Evolutionary conservation across 37 sponge, comb jelly and placozoan genomes (phyloP), one percentile per base, ranked within the genome.

Genomic region (Agelas oroides): DNA sequence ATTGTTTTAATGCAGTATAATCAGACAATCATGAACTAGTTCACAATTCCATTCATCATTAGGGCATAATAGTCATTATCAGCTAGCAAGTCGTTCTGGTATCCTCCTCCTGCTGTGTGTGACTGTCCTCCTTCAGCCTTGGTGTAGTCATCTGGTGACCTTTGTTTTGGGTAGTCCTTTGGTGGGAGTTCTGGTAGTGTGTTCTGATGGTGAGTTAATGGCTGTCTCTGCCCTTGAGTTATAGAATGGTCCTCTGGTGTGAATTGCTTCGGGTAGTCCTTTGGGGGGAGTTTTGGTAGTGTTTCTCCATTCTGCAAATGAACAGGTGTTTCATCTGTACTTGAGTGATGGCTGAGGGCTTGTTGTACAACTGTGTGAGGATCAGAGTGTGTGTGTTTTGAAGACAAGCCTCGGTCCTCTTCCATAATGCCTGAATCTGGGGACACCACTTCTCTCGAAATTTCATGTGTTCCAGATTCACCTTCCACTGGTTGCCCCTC

Each of bases 31-130:
- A 14, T 14, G 5, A 61, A 25, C n/a, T 61, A 61, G 27, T 61
- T 23, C 13, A 61, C 25, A 61, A 13, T 27, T 68, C 32, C 69
- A 68, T 71, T 40, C 72, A 46, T 46, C 72, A 71, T 71, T 1
- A 35, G 41, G 24, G 72, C 13, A 24, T 71, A 71, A 24, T 71
- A 71, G 52, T 71, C 72, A 71, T 71, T 35, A 16, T 71, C 72
- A 20, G 41, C 31, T 23, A 71, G 23, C 37, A 71, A 41, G 53
- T 71, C 53, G 14, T 23, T 61, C 62, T 61, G 62, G n/a, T 23
- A 61, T 38, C 72, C 72, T 40, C 53, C 39, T 53, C 3, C n/a
- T 71, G 21, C 72, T 46, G 46, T 46, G 46, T 46, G 46, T 12
- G 46, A 8, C 46, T 46, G 46, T 46, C 46, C 46, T 46, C 8